Evolutionary conservation across 23 tunicate genomes (phyloP).

Genomic region (Halocynthia aurantium): DNA sequence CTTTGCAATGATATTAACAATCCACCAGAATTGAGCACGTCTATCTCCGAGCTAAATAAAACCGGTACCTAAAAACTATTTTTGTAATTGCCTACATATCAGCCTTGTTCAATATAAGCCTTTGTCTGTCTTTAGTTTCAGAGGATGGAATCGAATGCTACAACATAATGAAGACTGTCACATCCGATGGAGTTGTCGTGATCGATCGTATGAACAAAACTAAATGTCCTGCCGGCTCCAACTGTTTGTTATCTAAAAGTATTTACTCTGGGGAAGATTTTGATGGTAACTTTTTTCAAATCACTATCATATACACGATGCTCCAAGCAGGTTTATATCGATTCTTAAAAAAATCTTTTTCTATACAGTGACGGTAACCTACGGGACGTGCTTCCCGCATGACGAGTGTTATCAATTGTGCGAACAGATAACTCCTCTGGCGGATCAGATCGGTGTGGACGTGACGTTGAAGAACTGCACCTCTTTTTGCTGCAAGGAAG

Average conservation of each 20-base stretch:
- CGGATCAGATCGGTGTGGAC: background rate
- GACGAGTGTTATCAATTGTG: background rate
- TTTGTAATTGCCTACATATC: background rate
- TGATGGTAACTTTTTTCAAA: background rate
- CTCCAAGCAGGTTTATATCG: no score
- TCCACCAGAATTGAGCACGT: no score
- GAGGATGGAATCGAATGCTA: background rate
- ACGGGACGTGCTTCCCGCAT: background rate
- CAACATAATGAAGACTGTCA: background rate
- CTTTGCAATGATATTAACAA: background rate
- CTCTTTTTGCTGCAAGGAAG: background rate
- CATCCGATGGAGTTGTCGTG: background rate
- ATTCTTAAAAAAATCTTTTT: no score
- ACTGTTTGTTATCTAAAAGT: conserved; percentile 1
- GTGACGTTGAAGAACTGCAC: background rate
- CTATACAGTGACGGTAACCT: background rate
- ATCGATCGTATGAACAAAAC: background rate
- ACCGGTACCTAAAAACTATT: no score
- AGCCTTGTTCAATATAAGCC: background rate
- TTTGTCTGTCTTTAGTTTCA: background rate
- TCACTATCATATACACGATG: background rate
- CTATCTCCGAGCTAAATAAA: no score
- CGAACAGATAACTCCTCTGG: background rate
- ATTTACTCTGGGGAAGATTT: background rate
- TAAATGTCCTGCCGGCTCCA: background rate